Conservation (phyloP, 1,140 invertebrate genomes). For the Adelges cooleyi region DNA sequence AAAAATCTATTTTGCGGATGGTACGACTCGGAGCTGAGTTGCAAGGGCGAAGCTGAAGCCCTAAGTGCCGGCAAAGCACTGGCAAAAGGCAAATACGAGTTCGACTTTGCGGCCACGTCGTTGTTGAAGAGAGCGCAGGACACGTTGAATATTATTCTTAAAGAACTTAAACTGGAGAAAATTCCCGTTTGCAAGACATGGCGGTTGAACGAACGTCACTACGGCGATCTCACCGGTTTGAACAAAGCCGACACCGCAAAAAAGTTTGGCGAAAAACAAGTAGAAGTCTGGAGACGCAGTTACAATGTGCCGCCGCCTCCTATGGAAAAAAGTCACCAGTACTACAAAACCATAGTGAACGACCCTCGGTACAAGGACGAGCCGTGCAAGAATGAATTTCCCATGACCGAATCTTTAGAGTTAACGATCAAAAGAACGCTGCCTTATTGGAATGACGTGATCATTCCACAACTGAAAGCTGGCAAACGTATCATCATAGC, state of each 20-base stretch:
- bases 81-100: constrained; percentile 66
- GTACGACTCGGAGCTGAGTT: constrained; percentile 48
- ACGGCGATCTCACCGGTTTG: constrained; percentile 83
- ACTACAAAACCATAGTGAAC: constrained; percentile 71
- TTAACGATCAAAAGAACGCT: constrained; percentile 77
- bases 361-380: constrained; percentile 65
- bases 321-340: constrained; percentile 70
- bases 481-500: constrained; percentile 84
- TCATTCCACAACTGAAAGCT: constrained; percentile 79
- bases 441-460: constrained; percentile 88
- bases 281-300: constrained; percentile 80
- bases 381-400: constrained; percentile 69
- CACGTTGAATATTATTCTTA: constrained; percentile 68
- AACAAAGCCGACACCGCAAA: constrained; percentile 91
- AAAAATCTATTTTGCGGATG: constrained; percentile 62
- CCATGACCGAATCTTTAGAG: constrained; percentile 84
- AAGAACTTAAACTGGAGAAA: constrained; percentile 65
- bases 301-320: constrained; percentile 85
- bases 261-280: constrained; percentile 84
- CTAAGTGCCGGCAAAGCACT: constrained; percentile 71
- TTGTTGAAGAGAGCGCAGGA: constrained; percentile 79
- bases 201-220: constrained; percentile 89
- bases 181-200: constrained; percentile 73
- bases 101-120: constrained; percentile 86
- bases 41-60: constrained; percentile 71